phyloP scores from a whole-genome alignment of 2,113 vertebrate genomes.

The Nerophis lumbriciformis region DNA sequence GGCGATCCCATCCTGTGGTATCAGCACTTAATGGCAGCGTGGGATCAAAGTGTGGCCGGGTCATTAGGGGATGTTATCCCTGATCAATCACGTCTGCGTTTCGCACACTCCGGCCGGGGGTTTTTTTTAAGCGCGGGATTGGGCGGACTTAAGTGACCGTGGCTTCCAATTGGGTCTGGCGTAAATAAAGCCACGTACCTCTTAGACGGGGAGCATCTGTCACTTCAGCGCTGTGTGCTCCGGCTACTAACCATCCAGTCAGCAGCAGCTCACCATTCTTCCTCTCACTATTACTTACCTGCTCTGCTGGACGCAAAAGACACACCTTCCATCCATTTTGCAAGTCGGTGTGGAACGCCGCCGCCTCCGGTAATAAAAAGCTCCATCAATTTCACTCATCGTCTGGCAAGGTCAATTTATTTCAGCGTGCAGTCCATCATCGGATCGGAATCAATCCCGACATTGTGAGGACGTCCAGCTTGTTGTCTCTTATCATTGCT shows the following conservation, averaged over 20 bases:
- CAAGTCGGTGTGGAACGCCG: slow-evolving; percentile 49
- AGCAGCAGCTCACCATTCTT: slow-evolving; percentile 49
- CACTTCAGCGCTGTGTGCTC: slow-evolving; percentile 46
- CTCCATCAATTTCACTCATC: slow-evolving; percentile 72
- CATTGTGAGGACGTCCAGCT: slow-evolving; percentile 62
- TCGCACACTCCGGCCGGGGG: slow-evolving; percentile 50
- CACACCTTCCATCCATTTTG: slow-evolving; percentile 56
- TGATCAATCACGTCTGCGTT: slow-evolving; percentile 70
- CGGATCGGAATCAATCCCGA: slow-evolving; percentile 71
- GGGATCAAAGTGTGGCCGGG: slow-evolving; percentile 66
- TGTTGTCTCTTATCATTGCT: slow-evolving; percentile 43
- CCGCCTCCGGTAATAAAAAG: slow-evolving; percentile 67
- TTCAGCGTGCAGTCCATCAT: slow-evolving; percentile 70
- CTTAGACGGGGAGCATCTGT: slow-evolving; percentile 59
- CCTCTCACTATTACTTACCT: slow-evolving; percentile 58
- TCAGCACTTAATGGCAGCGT: slow-evolving; percentile 66
- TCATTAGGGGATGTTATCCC: slow-evolving; percentile 73
- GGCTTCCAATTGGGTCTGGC: slow-evolving; percentile 65
- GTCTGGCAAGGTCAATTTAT: slow-evolving; percentile 73
- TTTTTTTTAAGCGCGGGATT: slow-evolving; percentile 57
- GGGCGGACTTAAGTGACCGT: slow-evolving; percentile 72
- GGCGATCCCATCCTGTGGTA: slow-evolving; percentile 56
- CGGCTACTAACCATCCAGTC: slow-evolving; percentile 58
- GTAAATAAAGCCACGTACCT: slow-evolving; percentile 64
- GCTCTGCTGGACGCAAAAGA: slow-evolving; percentile 48